These are phyloP conservation scores for Cephonodes hylas DNA, from an alignment of 2,888 invertebrate species.

Conservation along the genomic window DNA sequence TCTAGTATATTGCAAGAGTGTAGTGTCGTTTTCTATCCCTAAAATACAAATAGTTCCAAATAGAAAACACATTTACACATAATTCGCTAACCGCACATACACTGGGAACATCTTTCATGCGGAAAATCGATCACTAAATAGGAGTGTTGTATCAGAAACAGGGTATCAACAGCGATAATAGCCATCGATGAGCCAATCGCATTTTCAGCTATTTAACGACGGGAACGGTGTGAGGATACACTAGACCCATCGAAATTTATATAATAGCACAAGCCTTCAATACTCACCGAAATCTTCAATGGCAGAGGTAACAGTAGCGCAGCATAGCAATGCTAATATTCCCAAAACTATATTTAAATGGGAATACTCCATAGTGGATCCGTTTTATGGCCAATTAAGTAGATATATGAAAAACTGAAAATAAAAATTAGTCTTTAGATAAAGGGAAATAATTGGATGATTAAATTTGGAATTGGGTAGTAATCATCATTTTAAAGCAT, in stretches of 20 bases:
- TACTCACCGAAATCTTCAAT: constrained; percentile 10
- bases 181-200: constrained; percentile 1
- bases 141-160: constrained; percentile 12
- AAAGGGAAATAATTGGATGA: not conserved
- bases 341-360: not conserved
- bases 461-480: not conserved
- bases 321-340: not conserved
- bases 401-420: not conserved
- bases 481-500: not conserved
- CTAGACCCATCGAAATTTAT: too few species aligned
- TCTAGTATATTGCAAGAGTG: constrained; percentile 36
- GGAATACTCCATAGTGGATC: not conserved
- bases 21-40: constrained; percentile 3
- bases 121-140: constrained; percentile 7
- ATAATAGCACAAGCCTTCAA: not conserved
- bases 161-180: constrained; percentile 16
- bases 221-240: not conserved
- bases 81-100: not conserved
- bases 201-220: not conserved
- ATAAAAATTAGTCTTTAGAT: not conserved
- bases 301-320: not conserved
- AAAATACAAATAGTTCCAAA: not conserved
- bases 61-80: not conserved
- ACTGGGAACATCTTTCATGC: not conserved
- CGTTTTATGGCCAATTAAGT: not conserved